These are phyloP conservation scores for Cosmorhoe ocellata DNA, from an alignment of 2,888 invertebrate genomes.

Conservation along the genomic window DNA sequence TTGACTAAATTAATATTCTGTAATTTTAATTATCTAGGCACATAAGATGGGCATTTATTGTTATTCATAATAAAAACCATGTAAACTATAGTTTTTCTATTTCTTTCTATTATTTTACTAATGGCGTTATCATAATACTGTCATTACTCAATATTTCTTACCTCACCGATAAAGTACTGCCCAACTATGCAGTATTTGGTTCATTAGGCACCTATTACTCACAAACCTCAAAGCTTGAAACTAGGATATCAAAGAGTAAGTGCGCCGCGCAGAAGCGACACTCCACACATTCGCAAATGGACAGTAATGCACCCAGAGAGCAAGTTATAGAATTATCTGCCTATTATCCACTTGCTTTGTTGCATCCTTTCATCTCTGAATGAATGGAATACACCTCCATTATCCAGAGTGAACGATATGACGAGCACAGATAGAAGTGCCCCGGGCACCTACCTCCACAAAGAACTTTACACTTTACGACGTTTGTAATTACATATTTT, in stretches of 20 bases:
- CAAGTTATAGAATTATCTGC: conserved; percentile 70
- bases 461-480: conserved; percentile 28
- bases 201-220: background rate
- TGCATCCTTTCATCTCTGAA: conserved; percentile 62
- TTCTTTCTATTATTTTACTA: too few relatives aligned
- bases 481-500: conserved; percentile 8
- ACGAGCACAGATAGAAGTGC: conserved; percentile 26
- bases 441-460: conserved; percentile 15
- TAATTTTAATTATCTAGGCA: too few relatives aligned
- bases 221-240: conserved; percentile 3
- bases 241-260: conserved; percentile 31
- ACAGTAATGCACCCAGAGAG: conserved; percentile 65
- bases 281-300: conserved; percentile 55
- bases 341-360: conserved; percentile 80
- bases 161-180: too few relatives aligned
- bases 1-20: too few relatives aligned
- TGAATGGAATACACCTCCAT: conserved; percentile 51
- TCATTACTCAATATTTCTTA: too few relatives aligned
- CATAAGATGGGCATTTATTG: too few relatives aligned
- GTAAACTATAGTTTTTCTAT: too few relatives aligned
- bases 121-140: too few relatives aligned
- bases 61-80: too few relatives aligned
- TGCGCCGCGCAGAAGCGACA: conserved; percentile 29
- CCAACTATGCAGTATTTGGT: background rate
- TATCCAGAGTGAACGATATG: conserved; percentile 56